Conservation (phyloP, 30 jellyfish, hydroid and myxozoan species). For the Hydractinia symbiolongicarpus region DNA sequence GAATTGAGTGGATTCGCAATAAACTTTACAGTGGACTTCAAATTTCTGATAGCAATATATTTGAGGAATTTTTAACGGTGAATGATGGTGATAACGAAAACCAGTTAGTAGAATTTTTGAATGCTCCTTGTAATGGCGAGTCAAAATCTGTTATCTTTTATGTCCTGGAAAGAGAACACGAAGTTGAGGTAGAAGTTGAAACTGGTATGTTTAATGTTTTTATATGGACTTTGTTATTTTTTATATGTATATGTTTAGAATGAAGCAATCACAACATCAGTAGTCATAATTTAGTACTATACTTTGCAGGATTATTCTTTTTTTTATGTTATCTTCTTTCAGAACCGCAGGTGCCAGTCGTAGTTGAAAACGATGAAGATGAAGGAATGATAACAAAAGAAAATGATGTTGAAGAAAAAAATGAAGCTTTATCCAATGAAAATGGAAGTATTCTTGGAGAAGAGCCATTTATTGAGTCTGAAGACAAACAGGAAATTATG, state of each 20-base stretch:
- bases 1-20: constrained; percentile 71
- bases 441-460: no score
- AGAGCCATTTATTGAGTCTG: no score
- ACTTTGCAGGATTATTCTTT: no score
- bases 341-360: constrained; percentile 27
- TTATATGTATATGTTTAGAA: no score
- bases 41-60: constrained; percentile 22
- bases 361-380: constrained; percentile 22
- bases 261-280: no score
- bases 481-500: no score
- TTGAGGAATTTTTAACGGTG: constrained; percentile 58
- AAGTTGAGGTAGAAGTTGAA: constrained; percentile 52
- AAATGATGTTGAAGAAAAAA: background rate
- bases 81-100: constrained; percentile 61
- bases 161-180: constrained; percentile 49
- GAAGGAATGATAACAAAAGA: constrained; percentile 31
- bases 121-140: constrained; percentile 35
- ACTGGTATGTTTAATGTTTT: constrained; percentile 35
- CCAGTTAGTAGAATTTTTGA: constrained; percentile 40
- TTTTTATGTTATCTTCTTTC: background rate
- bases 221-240: background rate
- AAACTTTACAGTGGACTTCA: constrained; percentile 46
- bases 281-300: no score
- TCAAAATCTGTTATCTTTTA: constrained; percentile 51
- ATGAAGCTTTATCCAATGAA: no score